Conservation (phyloP, 1,140 invertebrate species). For the Yoshiicerus persimilis region DNA sequence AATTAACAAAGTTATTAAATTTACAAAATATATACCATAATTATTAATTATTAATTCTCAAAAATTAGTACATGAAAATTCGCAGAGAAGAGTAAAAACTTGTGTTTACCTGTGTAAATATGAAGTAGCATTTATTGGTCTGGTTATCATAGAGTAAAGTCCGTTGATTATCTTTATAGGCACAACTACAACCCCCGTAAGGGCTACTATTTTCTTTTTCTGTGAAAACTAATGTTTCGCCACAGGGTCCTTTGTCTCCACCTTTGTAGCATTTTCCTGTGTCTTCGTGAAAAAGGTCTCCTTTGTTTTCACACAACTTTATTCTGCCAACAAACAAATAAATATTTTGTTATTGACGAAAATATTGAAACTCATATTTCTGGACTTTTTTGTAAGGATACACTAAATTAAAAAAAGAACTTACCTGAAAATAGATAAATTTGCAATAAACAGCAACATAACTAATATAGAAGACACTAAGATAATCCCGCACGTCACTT, state of each 20-base stretch:
- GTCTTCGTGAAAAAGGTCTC: not conserved
- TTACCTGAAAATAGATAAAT: too few species aligned
- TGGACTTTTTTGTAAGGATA: too few species aligned
- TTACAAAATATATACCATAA: not conserved
- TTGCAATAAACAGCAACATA: too few species aligned
- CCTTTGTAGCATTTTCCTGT: not conserved
- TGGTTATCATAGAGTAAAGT: not conserved
- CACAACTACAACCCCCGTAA: not conserved
- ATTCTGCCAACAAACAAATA: too few species aligned
- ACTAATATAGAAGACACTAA: too few species aligned
- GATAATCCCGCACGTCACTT: too few species aligned
- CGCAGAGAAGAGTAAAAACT: not conserved
- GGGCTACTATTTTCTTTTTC: not conserved
- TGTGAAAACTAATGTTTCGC: not conserved
- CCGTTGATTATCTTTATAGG: not conserved
- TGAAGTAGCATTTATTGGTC: not conserved
- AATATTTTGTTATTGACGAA: too few species aligned
- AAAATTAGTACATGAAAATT: not conserved
- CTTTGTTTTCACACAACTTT: not conserved
- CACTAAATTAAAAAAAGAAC: too few species aligned
- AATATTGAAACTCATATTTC: too few species aligned
- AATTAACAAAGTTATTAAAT: not conserved
- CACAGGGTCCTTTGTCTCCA: not conserved
- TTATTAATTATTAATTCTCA: not conserved
- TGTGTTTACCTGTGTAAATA: not conserved